Base-by-base conservation (phyloP, 2,888 invertebrate species). In the Drosophila tripunctata region DNA sequence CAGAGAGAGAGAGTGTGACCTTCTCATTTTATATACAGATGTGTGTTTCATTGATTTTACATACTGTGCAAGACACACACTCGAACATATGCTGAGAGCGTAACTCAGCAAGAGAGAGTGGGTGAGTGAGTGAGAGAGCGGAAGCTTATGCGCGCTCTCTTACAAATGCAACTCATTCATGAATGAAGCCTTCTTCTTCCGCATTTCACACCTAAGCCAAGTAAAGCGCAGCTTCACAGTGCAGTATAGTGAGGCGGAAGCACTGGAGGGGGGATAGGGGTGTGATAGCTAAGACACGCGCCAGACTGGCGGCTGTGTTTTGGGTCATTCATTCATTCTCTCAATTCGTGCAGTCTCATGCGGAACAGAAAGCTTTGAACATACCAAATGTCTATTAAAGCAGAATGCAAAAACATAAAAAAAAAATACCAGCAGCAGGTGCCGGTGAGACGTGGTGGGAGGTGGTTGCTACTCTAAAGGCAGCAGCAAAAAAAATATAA, bases 31-130 rank as follows among this genome's bases (percentile, higher is more conserved):
- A 44, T 35, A 43, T 40, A 67, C 50, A 55, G 44, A 52, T 33
- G 55, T 33, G 44, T n/a, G n/a, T n/a, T 38, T 48, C 78, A 79
- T 79, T 79, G 80, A 86, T 80, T 80, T 83, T 68, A 70, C 65
- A 58, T 61, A 48, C 31, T 30, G 27, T 21, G 40, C 10, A 27
- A 47, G 27, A 10, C 35, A 40, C n/a, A 31, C 19, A n/a, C 6
- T 8, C 30, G 14, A 33, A 31, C 31, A 35, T 55, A 38, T 36
- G 33, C 21, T 15, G 27, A 33, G 47, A 35, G 36, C 33, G 43
- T 27, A 22, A 35, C 6, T 17, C 38, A n/a, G 21, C 40, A 36
- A 22, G 35, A 31, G 36, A 21, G 44, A 40, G 31, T 40, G 40
- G 14, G 33, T 27, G 31, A 21, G 44, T 36, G 27, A 27, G 35